Base-by-base conservation (phyloP, 2,797 vertebrate genomes). In the Myripristis murdjan region DNA sequence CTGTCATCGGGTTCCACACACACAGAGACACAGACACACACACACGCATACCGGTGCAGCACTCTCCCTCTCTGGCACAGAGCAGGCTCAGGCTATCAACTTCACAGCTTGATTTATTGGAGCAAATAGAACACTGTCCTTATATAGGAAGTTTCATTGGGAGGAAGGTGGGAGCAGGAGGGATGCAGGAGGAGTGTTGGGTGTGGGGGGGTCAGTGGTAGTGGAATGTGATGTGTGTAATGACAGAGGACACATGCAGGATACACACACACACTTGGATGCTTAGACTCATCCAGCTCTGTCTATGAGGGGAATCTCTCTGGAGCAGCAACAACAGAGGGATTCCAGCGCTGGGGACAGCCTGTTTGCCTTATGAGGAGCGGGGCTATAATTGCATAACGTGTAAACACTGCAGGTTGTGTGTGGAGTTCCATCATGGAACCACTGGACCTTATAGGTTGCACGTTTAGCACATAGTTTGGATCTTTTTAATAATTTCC, bases 111-210 rank as follows among this genome's bases (percentile, higher is more conserved):
- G 93, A 95, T 95, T 94, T 93, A 95, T 77, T 81, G 70, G 61
- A 75, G 68, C 86, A 90, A 93, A 91, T 79, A 87, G 87, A 89
- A 91, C 24, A 75, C 75, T 94, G 89, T 91, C 94, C 95, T 94
- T 95, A 95, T 95, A 95, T 93, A 95, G 95, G 88, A 95, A 92
- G 93, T 92, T 94, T 85, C 92, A 94, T 82, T 89, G 70, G 87
- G 76, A 62, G 82, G 69, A 61, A 70, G 60, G 58, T 89, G 86
- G 77, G 77, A 68, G 64, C 73, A 75, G 84, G 58, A 81, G 73
- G 82, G 87, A 89, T 76, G 79, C 49, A 56, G 73, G 28, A 35
- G 66, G 37, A 69, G 28, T 28, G 26, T 28, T 28, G 47, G 67
- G 74, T 55, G 73, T 60, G 52, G 47, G 46, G 47, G 46, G 64